Evolutionary conservation across 2,113 vertebrate species (phyloP).

Genomic region (Clarias magur): DNA sequence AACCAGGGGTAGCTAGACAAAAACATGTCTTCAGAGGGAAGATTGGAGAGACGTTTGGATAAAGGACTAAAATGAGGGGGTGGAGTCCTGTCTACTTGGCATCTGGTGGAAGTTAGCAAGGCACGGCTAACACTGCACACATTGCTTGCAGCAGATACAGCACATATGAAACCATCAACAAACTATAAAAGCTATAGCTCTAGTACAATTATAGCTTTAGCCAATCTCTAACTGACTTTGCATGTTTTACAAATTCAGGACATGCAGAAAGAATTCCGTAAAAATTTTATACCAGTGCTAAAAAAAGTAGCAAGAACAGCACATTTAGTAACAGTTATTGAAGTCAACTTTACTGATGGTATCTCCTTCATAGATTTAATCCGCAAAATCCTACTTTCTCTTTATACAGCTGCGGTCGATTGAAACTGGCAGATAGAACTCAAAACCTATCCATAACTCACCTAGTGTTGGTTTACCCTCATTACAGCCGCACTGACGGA

Average conservation of each 20-base stretch:
- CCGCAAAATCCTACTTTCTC: background rate
- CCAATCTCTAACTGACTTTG: background rate
- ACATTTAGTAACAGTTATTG: background rate
- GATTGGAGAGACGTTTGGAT: background rate
- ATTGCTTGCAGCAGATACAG: background rate
- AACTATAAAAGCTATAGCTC: background rate
- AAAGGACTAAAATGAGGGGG: background rate
- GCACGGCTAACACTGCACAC: too few relatives aligned
- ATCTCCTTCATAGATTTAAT: background rate
- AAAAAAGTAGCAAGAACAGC: background rate
- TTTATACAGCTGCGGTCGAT: conserved; percentile 10
- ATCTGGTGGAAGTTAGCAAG: background rate
- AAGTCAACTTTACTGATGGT: background rate
- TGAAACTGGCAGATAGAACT: conserved; percentile 4
- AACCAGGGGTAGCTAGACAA: background rate
- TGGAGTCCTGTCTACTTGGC: background rate
- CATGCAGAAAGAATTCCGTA: background rate
- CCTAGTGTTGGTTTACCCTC: background rate
- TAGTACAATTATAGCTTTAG: background rate
- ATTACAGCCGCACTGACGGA: conserved; percentile 15
- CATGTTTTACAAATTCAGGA: background rate
- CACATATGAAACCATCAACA: too few relatives aligned
- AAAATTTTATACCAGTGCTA: background rate
- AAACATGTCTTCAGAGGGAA: background rate
- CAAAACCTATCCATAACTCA: conserved; percentile 25